Evolutionary conservation across 2,888 invertebrate genomes (phyloP), one percentile per base, ranked within the genome.

Genomic region (Cephus spinipes): DNA sequence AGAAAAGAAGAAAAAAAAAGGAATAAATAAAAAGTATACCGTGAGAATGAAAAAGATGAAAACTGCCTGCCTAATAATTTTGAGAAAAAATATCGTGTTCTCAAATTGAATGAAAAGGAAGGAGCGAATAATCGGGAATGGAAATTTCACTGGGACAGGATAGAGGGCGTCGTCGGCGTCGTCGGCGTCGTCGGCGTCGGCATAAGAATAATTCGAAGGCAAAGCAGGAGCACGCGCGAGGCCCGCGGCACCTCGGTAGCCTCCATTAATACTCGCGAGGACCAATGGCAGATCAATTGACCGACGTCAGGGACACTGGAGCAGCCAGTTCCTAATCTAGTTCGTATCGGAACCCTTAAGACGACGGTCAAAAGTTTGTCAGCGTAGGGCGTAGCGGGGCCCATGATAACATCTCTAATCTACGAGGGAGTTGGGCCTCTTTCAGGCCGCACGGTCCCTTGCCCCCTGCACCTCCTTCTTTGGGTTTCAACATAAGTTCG

Each of bases 171-270:
- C 36, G 12, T 36, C 12, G 36, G 40, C 40, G 40, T 40, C 36
- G 12, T 36, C 12, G 36, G 36, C 36, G 35, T 35, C 36, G 12
- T 1, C 36, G 40, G 40, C 40, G 40, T 40, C 40, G 40, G 40
- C 79, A 84, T 85, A 84, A 82, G 83, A 85, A 85, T 85, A 85
- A 85, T 85, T 85, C 82, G 82, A 83, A 84, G 79, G 81, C 79
- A 71, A 81, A 40, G 77, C 75, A 75, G 77, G 40, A 81, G 81
- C 79, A 81, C 81, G 84, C 80, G 79, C 79, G 79, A 81, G 75
- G 73, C 79, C 77, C 75, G 75, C 75, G 79, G 81, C 83, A 80
- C 79, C 79, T 81, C 81, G 77, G 85, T 85, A 85, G 85, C 82
- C 80, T 83, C 84, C 81, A 84, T 85, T 84, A 85, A 85, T 85